Evolutionary conservation across 1,140 invertebrate species (phyloP).

Genomic region (Drosophila parvula): DNA sequence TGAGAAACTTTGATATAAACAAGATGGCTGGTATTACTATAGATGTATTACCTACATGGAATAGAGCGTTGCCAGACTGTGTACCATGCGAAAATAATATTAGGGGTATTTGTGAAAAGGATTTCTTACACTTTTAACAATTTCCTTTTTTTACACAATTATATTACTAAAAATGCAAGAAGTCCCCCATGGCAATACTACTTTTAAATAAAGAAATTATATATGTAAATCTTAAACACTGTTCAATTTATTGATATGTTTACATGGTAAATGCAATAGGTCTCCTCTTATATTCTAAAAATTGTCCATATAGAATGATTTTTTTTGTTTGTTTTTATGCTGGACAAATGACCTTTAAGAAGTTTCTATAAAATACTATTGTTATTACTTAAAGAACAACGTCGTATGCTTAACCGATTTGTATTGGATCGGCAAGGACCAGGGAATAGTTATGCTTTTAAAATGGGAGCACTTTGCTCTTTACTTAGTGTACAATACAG

Average conservation of each 20-base stretch:
- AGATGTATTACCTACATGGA: no score
- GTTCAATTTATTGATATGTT: not conserved
- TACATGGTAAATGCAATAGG: not conserved
- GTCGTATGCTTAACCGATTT: not conserved
- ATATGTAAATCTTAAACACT: not conserved
- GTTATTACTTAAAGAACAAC: not conserved
- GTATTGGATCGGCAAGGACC: not conserved
- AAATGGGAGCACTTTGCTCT: not conserved
- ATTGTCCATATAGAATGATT: not conserved
- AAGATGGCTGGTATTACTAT: no score
- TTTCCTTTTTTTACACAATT: no score
- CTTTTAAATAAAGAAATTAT: not conserved
- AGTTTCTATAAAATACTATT: conserved; percentile 1
- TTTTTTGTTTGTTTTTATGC: not conserved
- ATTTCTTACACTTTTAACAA: no score
- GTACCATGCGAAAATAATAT: no score
- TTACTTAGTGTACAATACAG: not conserved
- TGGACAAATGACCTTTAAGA: not conserved
- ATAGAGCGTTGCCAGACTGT: no score
- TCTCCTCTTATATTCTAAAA: not conserved
- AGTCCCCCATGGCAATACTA: no score
- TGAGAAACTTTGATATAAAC: no score
- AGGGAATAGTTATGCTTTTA: not conserved
- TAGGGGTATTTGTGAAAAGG: no score
- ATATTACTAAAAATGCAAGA: no score